These are phyloP conservation scores for Ophion ventricosus DNA, from an alignment of 2,888 invertebrate species.

Conservation along the genomic window DNA sequence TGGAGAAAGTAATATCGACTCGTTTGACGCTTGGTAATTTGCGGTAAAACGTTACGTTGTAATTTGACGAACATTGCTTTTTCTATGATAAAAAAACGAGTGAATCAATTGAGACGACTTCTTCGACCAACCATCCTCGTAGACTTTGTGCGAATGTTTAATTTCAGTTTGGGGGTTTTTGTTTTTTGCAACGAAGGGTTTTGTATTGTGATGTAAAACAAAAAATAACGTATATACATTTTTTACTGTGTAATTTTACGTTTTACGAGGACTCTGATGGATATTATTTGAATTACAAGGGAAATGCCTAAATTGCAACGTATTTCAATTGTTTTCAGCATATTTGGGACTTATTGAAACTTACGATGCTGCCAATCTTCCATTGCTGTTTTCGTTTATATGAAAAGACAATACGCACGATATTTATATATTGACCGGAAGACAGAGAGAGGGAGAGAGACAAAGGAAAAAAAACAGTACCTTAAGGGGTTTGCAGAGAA, in stretches of 20 bases:
- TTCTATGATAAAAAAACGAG: not conserved
- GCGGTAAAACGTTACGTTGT: not conserved
- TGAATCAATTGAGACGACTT: not conserved
- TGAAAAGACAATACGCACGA: conserved; percentile 76
- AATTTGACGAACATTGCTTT: not conserved
- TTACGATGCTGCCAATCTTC: conserved; percentile 89
- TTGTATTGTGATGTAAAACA: not conserved
- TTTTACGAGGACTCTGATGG: conserved; percentile 18
- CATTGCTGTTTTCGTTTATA: conserved; percentile 86
- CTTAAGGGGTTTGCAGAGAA: not conserved
- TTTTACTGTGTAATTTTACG: conserved; percentile 43
- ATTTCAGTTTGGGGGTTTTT: not conserved
- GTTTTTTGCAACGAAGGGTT: not conserved
- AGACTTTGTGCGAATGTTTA: not conserved
- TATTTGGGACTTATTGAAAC: conserved; percentile 79
- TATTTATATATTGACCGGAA: conserved; percentile 53
- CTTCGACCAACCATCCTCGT: no score
- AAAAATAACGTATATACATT: not conserved
- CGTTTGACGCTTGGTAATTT: not conserved
- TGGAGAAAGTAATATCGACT: not conserved
- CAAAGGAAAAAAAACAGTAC: conserved; percentile 46
- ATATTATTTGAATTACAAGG: conserved; percentile 23
- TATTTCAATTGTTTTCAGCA: conserved; percentile 48
- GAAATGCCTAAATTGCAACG: conserved; percentile 51
- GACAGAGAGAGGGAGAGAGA: conserved; percentile 66